Conservation (phyloP, 2,888 invertebrate genomes). For the Scaptomyza tumidula region DNA sequence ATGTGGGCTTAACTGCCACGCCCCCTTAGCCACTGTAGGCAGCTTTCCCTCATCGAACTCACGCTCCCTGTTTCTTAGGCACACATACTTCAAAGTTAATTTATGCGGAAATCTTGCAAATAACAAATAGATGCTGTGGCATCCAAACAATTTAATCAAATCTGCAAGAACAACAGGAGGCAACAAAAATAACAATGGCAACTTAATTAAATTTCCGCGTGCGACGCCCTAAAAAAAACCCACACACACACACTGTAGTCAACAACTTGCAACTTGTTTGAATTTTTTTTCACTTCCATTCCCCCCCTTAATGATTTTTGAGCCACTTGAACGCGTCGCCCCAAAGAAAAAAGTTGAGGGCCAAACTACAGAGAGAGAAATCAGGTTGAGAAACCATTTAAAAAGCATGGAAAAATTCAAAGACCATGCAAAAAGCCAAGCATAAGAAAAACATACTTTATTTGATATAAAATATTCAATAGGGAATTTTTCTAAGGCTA, state of each 20-base stretch:
- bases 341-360: not conserved
- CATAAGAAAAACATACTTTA: too few relatives aligned
- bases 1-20: slow-evolving; percentile 5
- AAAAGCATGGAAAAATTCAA: not conserved
- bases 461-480: too few relatives aligned
- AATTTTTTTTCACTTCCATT: slow-evolving; percentile 7
- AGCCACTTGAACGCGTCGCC: slow-evolving; percentile 56
- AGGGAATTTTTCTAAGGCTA: too few relatives aligned
- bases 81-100: slow-evolving; percentile 53
- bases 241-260: slow-evolving; percentile 34
- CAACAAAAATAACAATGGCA: slow-evolving; percentile 31
- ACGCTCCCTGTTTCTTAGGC: not conserved
- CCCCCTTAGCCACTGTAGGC: not conserved
- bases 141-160: slow-evolving; percentile 71
- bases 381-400: not conserved
- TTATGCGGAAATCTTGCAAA: slow-evolving; percentile 60
- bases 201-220: slow-evolving; percentile 72
- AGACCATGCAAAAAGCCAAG: not conserved
- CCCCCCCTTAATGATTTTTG: not conserved
- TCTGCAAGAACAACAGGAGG: slow-evolving; percentile 31
- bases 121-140: slow-evolving; percentile 58
- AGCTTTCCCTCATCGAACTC: not conserved
- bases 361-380: not conserved
- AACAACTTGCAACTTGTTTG: slow-evolving; percentile 59
- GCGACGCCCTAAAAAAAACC: slow-evolving; percentile 31